Percentiles rank a stretch among this genome's conserved stretches.
phyloP scores from a whole-genome alignment of 2,797 vertebrate genomes.

The Tiaroga cobitis region DNA sequence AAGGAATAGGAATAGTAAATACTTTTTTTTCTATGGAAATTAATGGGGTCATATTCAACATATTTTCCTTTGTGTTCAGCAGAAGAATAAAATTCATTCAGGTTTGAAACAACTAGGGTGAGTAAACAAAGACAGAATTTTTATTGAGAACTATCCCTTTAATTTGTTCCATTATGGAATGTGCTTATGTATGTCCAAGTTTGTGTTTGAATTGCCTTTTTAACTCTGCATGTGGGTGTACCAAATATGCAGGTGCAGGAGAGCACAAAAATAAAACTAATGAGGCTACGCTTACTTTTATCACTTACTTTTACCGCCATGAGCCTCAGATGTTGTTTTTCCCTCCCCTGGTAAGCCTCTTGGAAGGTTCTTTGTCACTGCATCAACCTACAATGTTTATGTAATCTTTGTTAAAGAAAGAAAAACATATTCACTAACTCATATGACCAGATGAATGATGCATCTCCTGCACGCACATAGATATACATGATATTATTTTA shows the following conservation, averaged over 20 bases:
- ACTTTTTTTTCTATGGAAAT: no score
- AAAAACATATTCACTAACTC: background rate
- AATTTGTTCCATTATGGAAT: background rate
- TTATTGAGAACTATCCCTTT: no score
- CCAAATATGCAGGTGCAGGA: slow-evolving; percentile 31
- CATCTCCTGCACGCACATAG: background rate
- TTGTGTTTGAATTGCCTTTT: slow-evolving; percentile 24
- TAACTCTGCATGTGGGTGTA: background rate
- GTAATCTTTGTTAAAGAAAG: background rate
- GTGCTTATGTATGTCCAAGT: background rate
- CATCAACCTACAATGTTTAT: slow-evolving; percentile 19
- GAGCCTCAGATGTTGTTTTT: slow-evolving; percentile 39
- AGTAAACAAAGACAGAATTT: no score
- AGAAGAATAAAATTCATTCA: no score
- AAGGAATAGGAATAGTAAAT: no score
- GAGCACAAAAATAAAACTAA: slow-evolving; percentile 44
- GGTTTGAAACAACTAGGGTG: no score
- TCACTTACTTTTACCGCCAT: slow-evolving; percentile 32
- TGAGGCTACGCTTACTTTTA: slow-evolving; percentile 52
- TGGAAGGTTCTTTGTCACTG: slow-evolving; percentile 23
- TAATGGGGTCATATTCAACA: no score
- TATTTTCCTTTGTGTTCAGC: no score
- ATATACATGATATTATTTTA: slow-evolving; percentile 2
- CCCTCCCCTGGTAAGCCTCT: background rate
- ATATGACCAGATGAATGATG: background rate